Evolutionary conservation across 2,113 vertebrate species (phyloP), one percentile per base, ranked within the genome.

Genomic region (Cromileptes altivelis): DNA sequence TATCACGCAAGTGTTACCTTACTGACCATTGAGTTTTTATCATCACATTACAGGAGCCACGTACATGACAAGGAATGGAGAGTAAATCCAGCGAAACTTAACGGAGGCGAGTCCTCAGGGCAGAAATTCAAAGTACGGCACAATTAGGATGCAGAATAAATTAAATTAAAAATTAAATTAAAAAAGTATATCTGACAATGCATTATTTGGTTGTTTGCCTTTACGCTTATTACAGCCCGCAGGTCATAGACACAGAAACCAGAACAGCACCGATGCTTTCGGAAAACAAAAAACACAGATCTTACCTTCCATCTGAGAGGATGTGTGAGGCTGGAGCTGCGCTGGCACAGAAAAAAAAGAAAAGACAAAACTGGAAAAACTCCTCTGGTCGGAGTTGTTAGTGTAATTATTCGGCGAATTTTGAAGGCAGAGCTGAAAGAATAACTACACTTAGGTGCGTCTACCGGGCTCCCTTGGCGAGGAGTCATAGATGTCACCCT

Each of bases 401-500:
- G 4, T 75, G 67, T 81, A 81, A 86, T 87, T 85, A 86, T 82
- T 85, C 10, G 76, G 21, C 57, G 72, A 57, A 65, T 78, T 81
- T 71, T 63, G 70, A 21, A 63, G 80, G 72, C 75, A 55, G 77
- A 75, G 84, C 84, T 65, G 78, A 60, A 40, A 65, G 70, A 65
- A 73, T 78, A 79, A 81, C 61, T 81, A 52, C 61, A 76, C 79
- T 83, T 52, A 80, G 88, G 80, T 58, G 89, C 88, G 87, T 84
- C 61, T 70, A 15, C 47, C 55, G 75, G 77, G 88, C 81, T 92
- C 85, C 91, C 80, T 81, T 76, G 85, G 89, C 52, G 91, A 77
- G 85, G 88, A 93, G 88, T 91, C 91, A 81, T 67, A 82, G 85
- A 90, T 93, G 91, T 92, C 92, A 89, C 85, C 88, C 81, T 84